These are phyloP conservation scores for Eutrigla gurnardus DNA, from an alignment of 2,797 vertebrate genomes.

Conservation along the genomic window DNA sequence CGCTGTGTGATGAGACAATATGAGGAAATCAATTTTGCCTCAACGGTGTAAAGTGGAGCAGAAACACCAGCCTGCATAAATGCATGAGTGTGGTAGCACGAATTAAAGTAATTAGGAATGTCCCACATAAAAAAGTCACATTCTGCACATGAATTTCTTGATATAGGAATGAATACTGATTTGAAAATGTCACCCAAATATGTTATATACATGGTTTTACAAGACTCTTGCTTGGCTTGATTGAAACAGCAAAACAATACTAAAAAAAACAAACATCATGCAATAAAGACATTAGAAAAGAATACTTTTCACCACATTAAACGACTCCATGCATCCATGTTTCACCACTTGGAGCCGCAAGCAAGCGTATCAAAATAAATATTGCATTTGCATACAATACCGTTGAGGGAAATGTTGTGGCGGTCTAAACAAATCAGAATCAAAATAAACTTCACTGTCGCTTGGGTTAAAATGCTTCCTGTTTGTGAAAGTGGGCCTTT, in stretches of 20 bases:
- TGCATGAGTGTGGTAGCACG: not conserved
- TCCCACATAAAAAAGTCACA: not conserved
- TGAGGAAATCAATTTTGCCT: conserved; percentile 76
- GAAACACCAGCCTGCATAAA: conserved; percentile 43
- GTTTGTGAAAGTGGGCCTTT: conserved; percentile 67
- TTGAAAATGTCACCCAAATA: not conserved
- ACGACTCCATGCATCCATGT: conserved; percentile 50
- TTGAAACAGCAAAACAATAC: conserved; percentile 38
- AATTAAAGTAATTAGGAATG: not conserved
- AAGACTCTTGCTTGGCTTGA: conserved; percentile 3
- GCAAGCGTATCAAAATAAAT: conserved; percentile 67
- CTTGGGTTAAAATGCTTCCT: conserved; percentile 75
- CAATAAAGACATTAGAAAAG: conserved; percentile 43
- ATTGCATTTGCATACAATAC: conserved; percentile 72
- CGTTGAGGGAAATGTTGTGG: conserved; percentile 43
- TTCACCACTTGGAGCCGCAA: conserved; percentile 59
- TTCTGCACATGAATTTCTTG: not conserved
- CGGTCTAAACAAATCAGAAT: conserved; percentile 72
- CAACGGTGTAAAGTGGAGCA: conserved; percentile 51
- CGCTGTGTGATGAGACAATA: conserved; percentile 72
- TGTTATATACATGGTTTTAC: too few species aligned
- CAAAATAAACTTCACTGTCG: conserved; percentile 68
- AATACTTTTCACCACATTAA: conserved; percentile 44
- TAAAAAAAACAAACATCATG: conserved; percentile 45
- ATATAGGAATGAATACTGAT: not conserved